phyloP scores from a whole-genome alignment of 2,797 vertebrate species.

The Paramormyrops hopkinsi region DNA sequence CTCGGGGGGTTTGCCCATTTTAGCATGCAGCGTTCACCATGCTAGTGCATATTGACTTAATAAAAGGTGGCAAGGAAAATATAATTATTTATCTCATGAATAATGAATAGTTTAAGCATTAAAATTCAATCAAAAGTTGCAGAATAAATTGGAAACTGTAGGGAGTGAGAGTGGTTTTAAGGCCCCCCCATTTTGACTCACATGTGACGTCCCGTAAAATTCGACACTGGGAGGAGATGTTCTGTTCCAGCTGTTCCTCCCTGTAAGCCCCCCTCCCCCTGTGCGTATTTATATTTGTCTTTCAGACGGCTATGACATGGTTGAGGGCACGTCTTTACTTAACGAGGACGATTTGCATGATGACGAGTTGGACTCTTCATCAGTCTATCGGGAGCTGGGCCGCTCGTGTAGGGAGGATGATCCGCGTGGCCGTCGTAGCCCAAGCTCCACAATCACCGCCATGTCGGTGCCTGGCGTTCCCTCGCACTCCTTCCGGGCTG shows the following conservation, averaged over 20 bases:
- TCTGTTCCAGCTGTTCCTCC: slow-evolving; percentile 61
- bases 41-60: neutral
- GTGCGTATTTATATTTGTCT: slow-evolving; percentile 69
- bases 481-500: slow-evolving; percentile 20
- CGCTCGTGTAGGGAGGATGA: slow-evolving; percentile 67
- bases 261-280: slow-evolving; percentile 63
- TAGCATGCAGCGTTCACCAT: neutral
- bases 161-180: neutral
- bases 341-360: slow-evolving; percentile 76
- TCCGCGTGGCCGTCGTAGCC: slow-evolving; percentile 70
- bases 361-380: slow-evolving; percentile 72
- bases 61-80: neutral
- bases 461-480: slow-evolving; percentile 56
- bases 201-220: slow-evolving; percentile 54
- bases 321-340: slow-evolving; percentile 72
- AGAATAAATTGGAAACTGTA: neutral
- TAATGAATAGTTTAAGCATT: neutral
- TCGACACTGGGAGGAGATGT: slow-evolving; percentile 34
- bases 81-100: neutral
- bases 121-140: neutral
- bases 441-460: slow-evolving; percentile 72
- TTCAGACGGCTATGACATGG: slow-evolving; percentile 75
- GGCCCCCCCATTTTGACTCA: slow-evolving; percentile 45
- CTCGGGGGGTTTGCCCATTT: neutral
- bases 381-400: slow-evolving; percentile 70